Base-by-base conservation (phyloP, 2,113 vertebrate species). In the Carlito syrichta region DNA sequence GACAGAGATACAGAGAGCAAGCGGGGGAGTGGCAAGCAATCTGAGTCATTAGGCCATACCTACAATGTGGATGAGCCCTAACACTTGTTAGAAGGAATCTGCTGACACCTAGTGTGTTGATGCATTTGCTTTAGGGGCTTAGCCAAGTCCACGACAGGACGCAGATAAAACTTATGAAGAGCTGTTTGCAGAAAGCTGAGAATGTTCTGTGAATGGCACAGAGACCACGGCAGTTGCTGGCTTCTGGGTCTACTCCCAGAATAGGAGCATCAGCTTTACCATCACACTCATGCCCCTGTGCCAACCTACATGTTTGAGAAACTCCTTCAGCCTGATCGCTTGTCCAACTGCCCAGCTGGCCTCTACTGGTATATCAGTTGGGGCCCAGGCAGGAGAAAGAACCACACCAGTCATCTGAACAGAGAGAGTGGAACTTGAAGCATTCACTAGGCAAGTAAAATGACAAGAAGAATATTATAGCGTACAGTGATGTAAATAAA, bases 31-130 rank as follows among this genome's bases (percentile, higher is more conserved):
- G 23, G 27, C 20, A 74, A 86, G 94, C 94, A 91, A 96, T 95
- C 0, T 1, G 86, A 91, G 96, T 96, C 97, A 85, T 71, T 82
- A 52, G 62, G 52, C 88, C 77, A 43, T 32, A 76, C 60, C 94
- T 94, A 73, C 40, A 23, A 14, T n/a, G 85, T 76, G 63, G 95
- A 94, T 62, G 96, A 97, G 84, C 86, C 83, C 16, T 89, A 35
- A 45, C 32, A 40, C 17, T 76, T 50, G 4, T 19, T 43, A 48
- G 35, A 22, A 56, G 78, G 81, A 73, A 66, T 86, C 86, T 63
- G 38, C 76, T 0, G 87, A 81, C 77, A 93, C 95, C 91, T 68
- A 0, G 0, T 17, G 68, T 94, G 85, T 87, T 74, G 63, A 1
- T 78, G 23, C 60, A 90, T 69, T 93, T 96, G 60, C 81, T 45